Base-by-base conservation (phyloP, 2,888 invertebrate species). In the Xanthorhoe designata region DNA sequence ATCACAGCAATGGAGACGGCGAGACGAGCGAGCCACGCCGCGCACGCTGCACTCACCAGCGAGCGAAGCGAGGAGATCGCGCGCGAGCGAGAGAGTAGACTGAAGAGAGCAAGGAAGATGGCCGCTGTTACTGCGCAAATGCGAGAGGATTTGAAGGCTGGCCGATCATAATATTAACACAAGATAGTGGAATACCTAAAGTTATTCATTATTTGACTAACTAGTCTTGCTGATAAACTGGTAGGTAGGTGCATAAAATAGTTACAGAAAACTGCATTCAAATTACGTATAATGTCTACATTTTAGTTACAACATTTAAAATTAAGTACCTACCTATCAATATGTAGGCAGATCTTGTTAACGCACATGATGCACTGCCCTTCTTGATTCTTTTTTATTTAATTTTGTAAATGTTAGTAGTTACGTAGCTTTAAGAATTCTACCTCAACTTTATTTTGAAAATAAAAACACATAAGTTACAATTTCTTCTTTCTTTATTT, bases 51-150 rank as follows among this genome's bases (percentile, higher is more conserved):
- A 0, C 64, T 81, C 2, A 83, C 82, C 0, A 82, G 82, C 49
- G 84, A 81, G 49, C 79, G 84, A 0, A 77, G 82, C 13, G 70
- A 70, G 7, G 66, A 78, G 2, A 55, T 89, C 1, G 74, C 79
- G 38, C 78, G 82, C 0, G 84, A 83, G 1, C 63, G 81, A 7
- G 85, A 84, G 8, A 24, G 64, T 0, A 63, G 78, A 10, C 65
- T 66, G 9, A 64, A 73, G 1, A 76, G 83, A 1, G 87, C 87
- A 8, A 75, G 86, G 24, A 72, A 64, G 4, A 8, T 88, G 3
- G 92, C 92, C 0, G 81, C 77, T 0, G 38, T 87, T 8, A 88
- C 91, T 0, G 81, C 84, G 32, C 81, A 80, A 56, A 77, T 91
- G 74, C 74, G 92, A n/a, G 88, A 91, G 0, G 83, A 83, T 4